Conservation (phyloP, 2,797 vertebrate species). For the Aselliscus stoliczkanus region DNA sequence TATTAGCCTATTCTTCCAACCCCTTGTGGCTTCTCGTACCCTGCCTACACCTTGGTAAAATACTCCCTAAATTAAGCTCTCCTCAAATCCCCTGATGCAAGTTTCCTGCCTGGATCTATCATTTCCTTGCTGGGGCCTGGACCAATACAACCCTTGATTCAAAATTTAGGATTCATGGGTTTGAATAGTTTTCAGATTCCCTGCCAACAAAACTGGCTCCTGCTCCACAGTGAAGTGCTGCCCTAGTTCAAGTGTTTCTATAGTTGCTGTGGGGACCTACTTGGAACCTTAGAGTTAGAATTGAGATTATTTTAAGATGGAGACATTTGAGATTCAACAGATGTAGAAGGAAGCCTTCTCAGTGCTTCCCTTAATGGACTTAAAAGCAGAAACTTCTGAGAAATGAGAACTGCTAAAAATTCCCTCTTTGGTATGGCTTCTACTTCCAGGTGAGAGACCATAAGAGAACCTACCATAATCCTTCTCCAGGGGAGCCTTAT, state of each 20-base stretch:
- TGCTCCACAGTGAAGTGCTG: neutral
- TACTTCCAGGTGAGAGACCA: neutral
- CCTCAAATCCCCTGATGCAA: neutral
- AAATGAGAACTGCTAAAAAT: neutral
- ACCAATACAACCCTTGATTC: neutral
- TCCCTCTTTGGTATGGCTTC: neutral
- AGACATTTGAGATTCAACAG: neutral
- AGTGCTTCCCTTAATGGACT: neutral
- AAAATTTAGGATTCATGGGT: neutral
- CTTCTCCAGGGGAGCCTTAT: neutral
- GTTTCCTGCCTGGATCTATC: neutral
- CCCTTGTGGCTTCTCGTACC: neutral
- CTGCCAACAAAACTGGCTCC: neutral
- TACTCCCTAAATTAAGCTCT: neutral
- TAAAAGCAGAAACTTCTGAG: neutral
- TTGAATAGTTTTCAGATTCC: neutral
- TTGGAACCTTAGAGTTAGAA: neutral
- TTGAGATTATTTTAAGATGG: neutral
- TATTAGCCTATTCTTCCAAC: neutral
- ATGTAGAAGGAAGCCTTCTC: neutral
- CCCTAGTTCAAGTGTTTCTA: neutral
- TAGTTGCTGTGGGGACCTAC: neutral
- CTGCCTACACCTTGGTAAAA: neutral
- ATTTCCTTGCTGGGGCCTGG: neutral
- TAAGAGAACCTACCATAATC: neutral